Evolutionary conservation across 37 sponge, comb jelly and placozoan genomes (phyloP).

Genomic region (Cliona cf. orientalis): DNA sequence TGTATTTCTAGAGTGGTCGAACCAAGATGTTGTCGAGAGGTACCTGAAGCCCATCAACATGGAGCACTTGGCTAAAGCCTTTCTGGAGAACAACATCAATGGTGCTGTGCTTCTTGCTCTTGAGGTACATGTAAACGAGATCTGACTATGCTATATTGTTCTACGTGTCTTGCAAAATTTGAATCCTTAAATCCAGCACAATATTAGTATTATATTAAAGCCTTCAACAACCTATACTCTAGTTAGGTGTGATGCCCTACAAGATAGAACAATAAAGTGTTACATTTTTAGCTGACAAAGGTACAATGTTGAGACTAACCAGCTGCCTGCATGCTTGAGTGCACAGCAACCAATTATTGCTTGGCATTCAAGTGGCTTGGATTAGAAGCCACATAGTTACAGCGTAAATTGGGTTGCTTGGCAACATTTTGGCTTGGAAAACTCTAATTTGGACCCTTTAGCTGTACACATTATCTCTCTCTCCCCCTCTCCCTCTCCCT

Average conservation of each 20-base stretch:
- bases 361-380: too few relatives aligned
- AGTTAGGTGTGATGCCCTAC: too few relatives aligned
- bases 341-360: too few relatives aligned
- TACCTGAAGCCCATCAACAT: constrained; percentile 78
- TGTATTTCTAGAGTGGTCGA: constrained; percentile 59
- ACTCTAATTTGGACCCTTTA: neutral
- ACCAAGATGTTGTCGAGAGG: constrained; percentile 69
- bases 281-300: too few relatives aligned
- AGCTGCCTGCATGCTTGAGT: too few relatives aligned
- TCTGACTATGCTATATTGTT: neutral
- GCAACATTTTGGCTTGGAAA: neutral
- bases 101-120: constrained; percentile 75
- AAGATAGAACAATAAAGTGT: too few relatives aligned
- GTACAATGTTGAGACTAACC: too few relatives aligned
- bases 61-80: constrained; percentile 74
- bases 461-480: neutral
- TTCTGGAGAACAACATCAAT: constrained; percentile 64
- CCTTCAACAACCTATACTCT: too few relatives aligned
- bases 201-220: too few relatives aligned
- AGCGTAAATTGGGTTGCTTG: too few relatives aligned
- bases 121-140: constrained; percentile 19
- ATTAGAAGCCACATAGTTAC: too few relatives aligned
- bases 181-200: too few relatives aligned
- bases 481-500: constrained; percentile 42
- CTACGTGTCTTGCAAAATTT: neutral